Evolutionary conservation across 2,113 vertebrate species (phyloP).

Genomic region (Steatornis caripensis): DNA sequence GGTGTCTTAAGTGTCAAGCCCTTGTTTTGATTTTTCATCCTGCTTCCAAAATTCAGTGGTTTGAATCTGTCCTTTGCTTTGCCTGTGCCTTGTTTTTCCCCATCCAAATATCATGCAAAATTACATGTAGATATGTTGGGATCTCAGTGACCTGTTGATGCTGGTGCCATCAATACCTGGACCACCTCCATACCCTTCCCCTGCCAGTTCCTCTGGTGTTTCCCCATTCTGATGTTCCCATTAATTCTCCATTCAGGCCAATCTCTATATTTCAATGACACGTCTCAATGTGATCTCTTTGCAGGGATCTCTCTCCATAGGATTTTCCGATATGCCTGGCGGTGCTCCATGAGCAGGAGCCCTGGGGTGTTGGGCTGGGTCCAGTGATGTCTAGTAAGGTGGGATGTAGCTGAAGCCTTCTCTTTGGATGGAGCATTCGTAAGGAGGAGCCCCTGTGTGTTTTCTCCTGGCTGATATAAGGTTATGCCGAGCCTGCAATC

Average conservation of each 20-base stretch:
- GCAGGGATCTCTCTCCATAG: not conserved
- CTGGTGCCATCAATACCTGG: not conserved
- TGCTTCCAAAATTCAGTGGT: not conserved
- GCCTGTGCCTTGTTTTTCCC: not conserved
- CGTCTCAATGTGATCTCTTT: not conserved
- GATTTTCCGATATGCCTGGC: not conserved
- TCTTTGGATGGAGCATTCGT: not conserved
- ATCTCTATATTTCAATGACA: not conserved
- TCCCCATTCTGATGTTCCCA: not conserved
- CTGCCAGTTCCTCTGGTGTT: not conserved
- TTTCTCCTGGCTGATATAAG: not conserved
- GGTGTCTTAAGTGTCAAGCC: not conserved
- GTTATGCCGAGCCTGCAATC: not conserved
- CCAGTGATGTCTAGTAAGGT: not conserved
- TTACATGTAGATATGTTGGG: not conserved
- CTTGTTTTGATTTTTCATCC: not conserved
- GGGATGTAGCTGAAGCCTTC: not conserved
- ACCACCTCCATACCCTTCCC: not conserved
- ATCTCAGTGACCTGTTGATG: not conserved
- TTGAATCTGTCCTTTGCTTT: not conserved
- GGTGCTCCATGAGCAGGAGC: not conserved
- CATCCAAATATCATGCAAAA: not conserved
- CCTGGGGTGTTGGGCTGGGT: not conserved
- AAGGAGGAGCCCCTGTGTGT: not conserved
- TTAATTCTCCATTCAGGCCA: not conserved